Percentiles rank a stretch among this genome's conserved stretches.
phyloP scores from a whole-genome alignment of 2,888 invertebrate genomes.

The Neoitamus cyanurus region DNA sequence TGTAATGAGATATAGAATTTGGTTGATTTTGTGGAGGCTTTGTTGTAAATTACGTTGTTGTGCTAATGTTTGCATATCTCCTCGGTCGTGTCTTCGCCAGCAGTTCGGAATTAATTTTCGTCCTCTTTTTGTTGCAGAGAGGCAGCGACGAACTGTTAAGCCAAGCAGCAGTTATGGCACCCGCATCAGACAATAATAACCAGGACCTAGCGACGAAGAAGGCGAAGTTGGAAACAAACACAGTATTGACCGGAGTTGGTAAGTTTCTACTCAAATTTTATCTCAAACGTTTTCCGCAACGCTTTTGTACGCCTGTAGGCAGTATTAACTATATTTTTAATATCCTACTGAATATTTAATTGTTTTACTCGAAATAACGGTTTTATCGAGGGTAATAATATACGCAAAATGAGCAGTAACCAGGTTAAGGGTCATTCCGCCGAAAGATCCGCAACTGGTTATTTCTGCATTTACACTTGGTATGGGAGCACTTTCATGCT shows the following conservation, averaged over 20 bases:
- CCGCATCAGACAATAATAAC: conserved; percentile 95
- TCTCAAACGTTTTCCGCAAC: background rate
- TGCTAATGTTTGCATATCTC: conserved; percentile 31
- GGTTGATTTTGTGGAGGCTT: conserved; percentile 30
- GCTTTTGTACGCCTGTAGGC: background rate
- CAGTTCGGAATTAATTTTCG: background rate
- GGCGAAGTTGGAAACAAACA: conserved; percentile 73
- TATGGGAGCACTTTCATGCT: background rate
- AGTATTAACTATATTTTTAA: background rate
- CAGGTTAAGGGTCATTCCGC: background rate
- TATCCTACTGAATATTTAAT: background rate
- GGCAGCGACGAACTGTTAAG: conserved; percentile 97
- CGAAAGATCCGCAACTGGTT: background rate
- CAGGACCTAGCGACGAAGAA: conserved; percentile 92
- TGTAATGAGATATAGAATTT: conserved; percentile 27
- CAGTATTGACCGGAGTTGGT: conserved; percentile 66
- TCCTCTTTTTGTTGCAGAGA: conserved; percentile 76
- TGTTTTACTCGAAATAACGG: background rate
- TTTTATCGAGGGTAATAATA: background rate
- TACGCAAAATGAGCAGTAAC: background rate
- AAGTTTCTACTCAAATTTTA: conserved; percentile 54
- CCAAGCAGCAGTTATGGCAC: conserved; percentile 94
- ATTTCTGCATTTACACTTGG: background rate
- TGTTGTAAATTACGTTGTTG: conserved; percentile 31
- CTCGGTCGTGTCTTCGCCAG: background rate